Evolutionary conservation across 2,888 invertebrate species (phyloP).

Genomic region (Apamea crenata): DNA sequence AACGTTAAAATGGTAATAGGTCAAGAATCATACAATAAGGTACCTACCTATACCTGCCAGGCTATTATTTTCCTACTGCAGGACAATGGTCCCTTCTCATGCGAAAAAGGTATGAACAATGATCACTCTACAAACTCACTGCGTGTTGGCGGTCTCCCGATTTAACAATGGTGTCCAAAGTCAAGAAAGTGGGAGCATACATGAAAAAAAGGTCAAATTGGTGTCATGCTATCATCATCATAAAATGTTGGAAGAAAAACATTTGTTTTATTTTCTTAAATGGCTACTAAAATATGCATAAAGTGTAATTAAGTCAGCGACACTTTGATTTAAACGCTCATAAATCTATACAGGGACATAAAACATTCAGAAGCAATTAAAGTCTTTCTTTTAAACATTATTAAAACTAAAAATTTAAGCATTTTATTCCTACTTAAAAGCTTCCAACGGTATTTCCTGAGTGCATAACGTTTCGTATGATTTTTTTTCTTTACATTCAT

Average conservation of each 20-base stretch:
- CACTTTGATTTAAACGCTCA: not conserved
- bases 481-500: conserved; percentile 24
- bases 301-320: not conserved
- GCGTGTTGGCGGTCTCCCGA: not conserved
- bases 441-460: conserved; percentile 20
- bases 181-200: not conserved
- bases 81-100: not conserved
- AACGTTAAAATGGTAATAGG: conserved; percentile 36
- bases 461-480: conserved; percentile 5
- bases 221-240: not conserved
- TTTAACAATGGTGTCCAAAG: not conserved
- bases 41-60: not conserved
- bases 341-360: not conserved
- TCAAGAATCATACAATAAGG: conserved; percentile 2
- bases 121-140: not conserved
- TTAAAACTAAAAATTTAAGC: not conserved
- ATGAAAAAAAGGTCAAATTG: not conserved
- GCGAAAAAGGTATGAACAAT: not conserved
- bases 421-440: conserved; percentile 12
- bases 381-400: not conserved
- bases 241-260: not conserved
- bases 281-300: not conserved
- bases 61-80: no score
- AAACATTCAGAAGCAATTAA: conserved; percentile 14
- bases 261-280: not conserved